Base-by-base conservation (phyloP, 2,888 invertebrate species). In the Melanotus villosus region DNA sequence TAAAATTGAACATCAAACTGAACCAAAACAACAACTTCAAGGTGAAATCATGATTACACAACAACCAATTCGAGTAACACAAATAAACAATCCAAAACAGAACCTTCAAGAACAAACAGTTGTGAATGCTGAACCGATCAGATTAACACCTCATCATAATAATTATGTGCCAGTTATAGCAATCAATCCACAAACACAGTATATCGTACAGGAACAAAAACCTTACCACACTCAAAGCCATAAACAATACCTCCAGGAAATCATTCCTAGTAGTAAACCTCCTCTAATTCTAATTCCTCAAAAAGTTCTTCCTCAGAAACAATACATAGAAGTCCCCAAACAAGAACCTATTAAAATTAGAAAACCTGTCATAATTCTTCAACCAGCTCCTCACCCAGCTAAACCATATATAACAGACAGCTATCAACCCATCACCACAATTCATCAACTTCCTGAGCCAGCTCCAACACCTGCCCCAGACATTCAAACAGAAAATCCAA, bases 401-500 rank as follows among this genome's bases (percentile, higher is more conserved):
- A 63, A 64, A 56, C 23, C 36, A 10, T 68, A 63, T 16, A 12
- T 59, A 47, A 18, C 57, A 32, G 52, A 30, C 23, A 63, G 12
- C 9, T 12, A 54, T 7, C 38, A 63, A 30, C 38, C 52, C 0
- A 2, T 52, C 10, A 14, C 52, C 3, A 12, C 12, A 6, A 41
- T 26, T n/a, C 58, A 58, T 14, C 7, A 38, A 1, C 1, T 57
- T 12, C 23, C 36, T 26, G 56, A 21, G 19, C 38, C 12, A 23
- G 36, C 12, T 26, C 54, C 45, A 45, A 10, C 57, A 16, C 38
- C 58, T 23, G 5, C 34, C 3, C 52, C 45, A 4, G 50, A 43
- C 19, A 36, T 18, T 21, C 38, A 19, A 9, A 73, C 75, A 1
- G 79, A 80, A 71, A 77, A 82, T 67, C 70, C 83, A 0, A 81